Evolutionary conservation across 2,113 vertebrate genomes (phyloP), one percentile per base, ranked within the genome.

Genomic region (Neopipo cinnamomea): DNA sequence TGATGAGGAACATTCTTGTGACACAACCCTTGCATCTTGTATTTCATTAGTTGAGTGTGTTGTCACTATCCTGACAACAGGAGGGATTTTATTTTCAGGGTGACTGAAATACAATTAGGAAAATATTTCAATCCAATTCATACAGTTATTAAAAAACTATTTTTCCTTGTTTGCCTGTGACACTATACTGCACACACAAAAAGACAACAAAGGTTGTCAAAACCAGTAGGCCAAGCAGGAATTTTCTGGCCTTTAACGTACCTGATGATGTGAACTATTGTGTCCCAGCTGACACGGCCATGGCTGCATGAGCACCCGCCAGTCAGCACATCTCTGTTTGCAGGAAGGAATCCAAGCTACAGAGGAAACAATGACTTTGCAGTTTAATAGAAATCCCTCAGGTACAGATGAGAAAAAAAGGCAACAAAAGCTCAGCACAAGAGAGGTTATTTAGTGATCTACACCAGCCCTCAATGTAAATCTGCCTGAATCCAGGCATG

Each of bases 131-230:
- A 81, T 87, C 59, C 85, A 73, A 28, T 76, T 93, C 85, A 96
- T 91, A 95, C 46, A 84, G 85, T 91, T 95, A 90, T 70, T 94
- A 90, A 96, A 92, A 93, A 87, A 23, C 33, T 15, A 27, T 78
- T 95, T 95, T 95, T 96, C 96, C 89, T 91, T 95, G 72, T 97
- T 95, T 85, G 44, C 89, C 80, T 92, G 89, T 30, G 82, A 94
- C 81, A 74, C 86, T 75, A 61, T 31, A 47, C 68, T 89, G 68
- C 92, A 62, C 70, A 89, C n/a, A 81, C 79, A 96, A 27, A 24
- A 71, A 63, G 8, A 80, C 52, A 84, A 91, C 91, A 97, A 90
- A 58, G 41, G 56, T 28, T 91, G 79, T 75, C 70, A 81, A n/a
- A 83, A n/a, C 17, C 55, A 3, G 71, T 55, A 1, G 2, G 83